phyloP scores from a whole-genome alignment of 2,113 vertebrate genomes.

The Porphyrio hochstetteri region DNA sequence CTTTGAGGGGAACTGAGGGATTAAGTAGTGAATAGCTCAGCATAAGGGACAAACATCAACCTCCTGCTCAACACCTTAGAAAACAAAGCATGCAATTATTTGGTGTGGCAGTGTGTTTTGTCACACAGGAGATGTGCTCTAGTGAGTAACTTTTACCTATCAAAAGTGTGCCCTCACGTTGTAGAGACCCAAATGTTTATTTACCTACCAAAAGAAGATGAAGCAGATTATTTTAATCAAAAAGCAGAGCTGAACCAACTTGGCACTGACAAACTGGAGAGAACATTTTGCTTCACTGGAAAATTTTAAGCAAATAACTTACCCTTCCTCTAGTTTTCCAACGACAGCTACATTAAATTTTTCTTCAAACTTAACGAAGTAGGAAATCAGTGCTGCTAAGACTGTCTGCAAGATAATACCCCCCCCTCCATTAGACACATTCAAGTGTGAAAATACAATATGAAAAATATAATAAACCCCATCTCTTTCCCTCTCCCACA shows the following conservation, averaged over 20 bases:
- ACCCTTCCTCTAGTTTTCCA: conserved; percentile 86
- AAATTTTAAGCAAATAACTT: conserved; percentile 59
- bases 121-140: not conserved
- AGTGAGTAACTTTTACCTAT: not conserved
- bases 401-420: conserved; percentile 83
- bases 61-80: not conserved
- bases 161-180: not conserved
- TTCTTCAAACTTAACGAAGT: conserved; percentile 80
- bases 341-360: conserved; percentile 80
- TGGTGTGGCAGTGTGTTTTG: not conserved
- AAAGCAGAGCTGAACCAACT: not conserved
- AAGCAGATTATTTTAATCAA: not conserved
- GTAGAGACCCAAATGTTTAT: not conserved
- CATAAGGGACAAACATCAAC: not conserved
- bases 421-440: conserved; percentile 3
- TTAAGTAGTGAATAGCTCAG: not conserved
- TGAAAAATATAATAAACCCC: not conserved
- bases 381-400: conserved; percentile 88
- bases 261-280: not conserved
- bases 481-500: not conserved
- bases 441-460: not conserved
- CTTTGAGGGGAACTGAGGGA: not conserved
- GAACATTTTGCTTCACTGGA: not conserved
- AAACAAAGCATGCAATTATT: not conserved
- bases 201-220: not conserved